Evolutionary conservation across 1,140 invertebrate species (phyloP), one percentile per base, ranked within the genome.

Genomic region (Drosophila insularis): DNA sequence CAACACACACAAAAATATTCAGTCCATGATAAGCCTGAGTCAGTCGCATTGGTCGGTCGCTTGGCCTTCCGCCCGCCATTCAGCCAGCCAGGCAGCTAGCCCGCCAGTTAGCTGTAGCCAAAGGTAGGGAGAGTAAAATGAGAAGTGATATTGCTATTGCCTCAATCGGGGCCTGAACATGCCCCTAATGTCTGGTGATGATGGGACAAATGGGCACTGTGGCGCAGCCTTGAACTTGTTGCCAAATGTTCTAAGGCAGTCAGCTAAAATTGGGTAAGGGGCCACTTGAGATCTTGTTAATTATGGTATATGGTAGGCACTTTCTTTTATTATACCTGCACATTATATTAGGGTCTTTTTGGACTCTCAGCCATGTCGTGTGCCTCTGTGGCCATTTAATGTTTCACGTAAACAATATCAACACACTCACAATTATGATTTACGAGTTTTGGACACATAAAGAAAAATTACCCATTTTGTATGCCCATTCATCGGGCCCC

Each of bases 131-230:
- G 43, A 46, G 43, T 46, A 46, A 46, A 46, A 46, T 8, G 43
- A 46, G 55, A 62, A 53, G 19, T 53, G 70, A 55, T 14, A 53
- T 39, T 53, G 50, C 46, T 74, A 74, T 74, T 13, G 39, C 37
- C 58, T 64, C 74, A 77, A 79, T 79, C 77, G 77, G 82, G 82
- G 82, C 82, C 84, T 87, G 82, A 87, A 56, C 82, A 86, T 82
- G 82, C 82, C 63, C 55, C 55, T 60, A 59, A 35, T 56, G 66
- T 74, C 79, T 81, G 79, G 67, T 50, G 32, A 32, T 35, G 17
- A 8, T 46, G 43, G 17, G 27, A 27, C 17, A 19, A 50, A 14
- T 31, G 32, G 31, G 10, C 31, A 32, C 27, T 27, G 40, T 23
- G 55, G 55, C 50, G 31, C 53, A 76, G 63, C 81, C 81, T 86